Conservation (phyloP, 2,797 vertebrate species). For the Macropus fuliginosus region DNA sequence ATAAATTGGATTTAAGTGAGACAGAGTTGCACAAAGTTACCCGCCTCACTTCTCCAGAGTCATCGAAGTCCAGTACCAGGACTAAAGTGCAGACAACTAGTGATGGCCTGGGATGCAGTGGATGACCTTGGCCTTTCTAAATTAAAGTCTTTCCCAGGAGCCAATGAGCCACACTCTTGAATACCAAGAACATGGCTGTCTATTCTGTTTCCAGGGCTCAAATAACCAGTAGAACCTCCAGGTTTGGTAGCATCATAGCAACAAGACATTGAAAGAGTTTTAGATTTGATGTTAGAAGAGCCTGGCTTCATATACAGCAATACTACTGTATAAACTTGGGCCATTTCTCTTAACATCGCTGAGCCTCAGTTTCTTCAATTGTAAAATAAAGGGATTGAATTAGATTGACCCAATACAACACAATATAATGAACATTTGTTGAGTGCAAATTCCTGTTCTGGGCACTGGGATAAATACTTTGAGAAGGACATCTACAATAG, state of each 20-base stretch:
- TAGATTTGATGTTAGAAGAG: not conserved
- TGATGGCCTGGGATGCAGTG: not conserved
- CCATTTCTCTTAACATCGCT: not conserved
- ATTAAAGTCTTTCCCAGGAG: not conserved
- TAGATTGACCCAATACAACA: not conserved
- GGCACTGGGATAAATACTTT: not conserved
- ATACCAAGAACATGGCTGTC: not conserved
- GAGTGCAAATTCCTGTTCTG: not conserved
- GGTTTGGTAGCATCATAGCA: not conserved
- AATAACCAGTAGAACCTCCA: not conserved
- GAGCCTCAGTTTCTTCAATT: not conserved
- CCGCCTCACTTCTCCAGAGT: not conserved
- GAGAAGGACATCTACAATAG: not conserved
- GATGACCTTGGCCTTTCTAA: not conserved
- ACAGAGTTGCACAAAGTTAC: not conserved
- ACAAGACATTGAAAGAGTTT: not conserved
- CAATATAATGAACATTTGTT: not conserved
- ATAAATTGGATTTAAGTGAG: not conserved
- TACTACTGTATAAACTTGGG: not conserved
- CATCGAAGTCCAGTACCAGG: not conserved
- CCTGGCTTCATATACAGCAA: not conserved
- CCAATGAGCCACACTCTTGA: not conserved
- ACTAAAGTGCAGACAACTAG: not conserved
- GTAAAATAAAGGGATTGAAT: not conserved
- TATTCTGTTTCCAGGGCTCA: not conserved